Percentiles rank a stretch among this genome's conserved stretches.
Conservation (phyloP, 2,113 vertebrate species). For the Jacana jacana region DNA sequence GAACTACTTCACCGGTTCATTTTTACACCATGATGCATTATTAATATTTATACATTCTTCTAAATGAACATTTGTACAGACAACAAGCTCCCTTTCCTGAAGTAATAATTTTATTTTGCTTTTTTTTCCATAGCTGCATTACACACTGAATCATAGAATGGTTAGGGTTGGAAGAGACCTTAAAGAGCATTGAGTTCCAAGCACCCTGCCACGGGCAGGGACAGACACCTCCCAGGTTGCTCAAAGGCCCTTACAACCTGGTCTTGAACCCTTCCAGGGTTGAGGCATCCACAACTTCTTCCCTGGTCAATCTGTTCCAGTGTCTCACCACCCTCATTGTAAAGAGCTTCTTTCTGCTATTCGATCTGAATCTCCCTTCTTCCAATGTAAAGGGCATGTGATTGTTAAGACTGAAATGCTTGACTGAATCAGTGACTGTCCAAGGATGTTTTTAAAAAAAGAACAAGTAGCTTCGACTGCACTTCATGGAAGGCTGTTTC, state of each 20-base stretch:
- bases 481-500: neutral
- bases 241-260: no score
- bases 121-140: neutral
- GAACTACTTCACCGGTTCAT: neutral
- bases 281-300: no score
- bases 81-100: neutral
- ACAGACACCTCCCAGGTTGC: no score
- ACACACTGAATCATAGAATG: no score
- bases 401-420: neutral
- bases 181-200: no score
- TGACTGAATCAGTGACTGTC: neutral
- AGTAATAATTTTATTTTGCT: neutral
- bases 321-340: no score
- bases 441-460: neutral
- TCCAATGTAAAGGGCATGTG: neutral
- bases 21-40: neutral
- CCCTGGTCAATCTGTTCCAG: no score
- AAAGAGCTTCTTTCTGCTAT: no score
- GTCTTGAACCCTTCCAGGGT: no score
- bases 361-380: no score
- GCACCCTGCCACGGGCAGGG: no score
- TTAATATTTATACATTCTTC: neutral
- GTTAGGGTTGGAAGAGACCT: no score
- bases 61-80: neutral
- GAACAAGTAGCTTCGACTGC: neutral